Conservation (phyloP, 2,113 vertebrate species). For the Tyrannus savana region DNA sequence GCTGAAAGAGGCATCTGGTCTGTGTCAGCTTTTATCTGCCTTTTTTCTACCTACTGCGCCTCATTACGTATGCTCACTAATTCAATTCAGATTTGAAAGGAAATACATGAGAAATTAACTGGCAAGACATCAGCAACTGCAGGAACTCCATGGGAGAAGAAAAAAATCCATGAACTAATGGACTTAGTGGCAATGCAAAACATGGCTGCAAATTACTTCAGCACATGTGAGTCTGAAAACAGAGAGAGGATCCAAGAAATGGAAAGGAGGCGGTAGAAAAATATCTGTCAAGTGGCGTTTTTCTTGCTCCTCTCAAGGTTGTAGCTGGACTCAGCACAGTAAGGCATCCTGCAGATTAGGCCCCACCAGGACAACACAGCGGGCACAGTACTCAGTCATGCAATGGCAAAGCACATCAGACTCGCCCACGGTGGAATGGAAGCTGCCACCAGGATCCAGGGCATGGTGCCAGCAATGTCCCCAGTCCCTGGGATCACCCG, state of each 20-base stretch:
- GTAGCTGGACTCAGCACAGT: not conserved
- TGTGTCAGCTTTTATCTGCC: constrained; percentile 33
- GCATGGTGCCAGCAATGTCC: not conserved
- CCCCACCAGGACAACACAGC: not conserved
- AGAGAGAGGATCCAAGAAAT: not conserved
- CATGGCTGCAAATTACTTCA: constrained; percentile 13
- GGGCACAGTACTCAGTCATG: not conserved
- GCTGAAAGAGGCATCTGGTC: constrained; percentile 31
- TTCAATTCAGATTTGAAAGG: constrained; percentile 58
- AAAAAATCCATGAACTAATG: constrained; percentile 11
- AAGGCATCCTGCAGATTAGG: not conserved
- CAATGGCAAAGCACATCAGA: not conserved
- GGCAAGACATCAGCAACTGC: not conserved
- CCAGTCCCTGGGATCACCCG: not conserved
- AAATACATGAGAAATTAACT: constrained; percentile 57
- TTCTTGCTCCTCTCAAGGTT: not conserved
- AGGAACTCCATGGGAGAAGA: constrained; percentile 4
- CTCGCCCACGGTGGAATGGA: rapidly evolving
- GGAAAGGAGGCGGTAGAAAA: not conserved
- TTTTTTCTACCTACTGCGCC: constrained; percentile 5
- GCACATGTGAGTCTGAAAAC: not conserved
- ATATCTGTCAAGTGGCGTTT: not conserved
- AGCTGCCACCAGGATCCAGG: not conserved
- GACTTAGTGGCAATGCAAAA: constrained; percentile 1
- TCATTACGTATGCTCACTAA: constrained; percentile 30